Base-by-base conservation (phyloP, 2,888 invertebrate genomes). In the Leptopilina syphax region DNA sequence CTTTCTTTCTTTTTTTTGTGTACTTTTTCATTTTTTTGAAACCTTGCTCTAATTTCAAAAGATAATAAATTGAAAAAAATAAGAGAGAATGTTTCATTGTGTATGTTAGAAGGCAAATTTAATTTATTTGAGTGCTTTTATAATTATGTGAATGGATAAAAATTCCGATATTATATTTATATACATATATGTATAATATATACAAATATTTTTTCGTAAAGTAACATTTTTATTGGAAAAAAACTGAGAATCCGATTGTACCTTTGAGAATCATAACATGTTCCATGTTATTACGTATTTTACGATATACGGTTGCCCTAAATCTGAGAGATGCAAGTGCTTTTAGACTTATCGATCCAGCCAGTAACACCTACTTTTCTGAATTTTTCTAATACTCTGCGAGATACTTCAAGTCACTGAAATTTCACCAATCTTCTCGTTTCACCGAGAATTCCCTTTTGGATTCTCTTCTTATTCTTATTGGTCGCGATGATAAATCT, bases 321-420 rank as follows among this genome's bases (percentile, higher is more conserved):
- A 73, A 73, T 73, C 73, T 57, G 57, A 73, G 73, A 41, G 41
- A 57, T 73, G 73, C 57, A 73, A 73, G 57, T 57, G 57, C 73
- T 73, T 73, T 73, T 73, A 73, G 57, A 73, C 57, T 73, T 73
- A 57, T 73, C 57, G 57, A 73, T 73, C 73, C 73, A 34, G 57
- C 34, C 57, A 73, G 73, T 57, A 57, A 73, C 73, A 57, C 73
- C 73, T 73, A 73, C 73, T 73, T 73, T 73, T 73, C 73, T 73
- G 54, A 73, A 57, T 73, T 73, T 44, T 73, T 57, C 57, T 96
- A 88, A 94, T 98, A 78, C 18, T 24, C 96, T 97, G 0, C 94
- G 97, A 78, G 98, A 98, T 91, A 95, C 96, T 41, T 98, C 98
- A 0, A 96, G 97, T 18, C 93, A 54, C 34, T 73, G 73, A 57